A percentile compares a stretch with the other conserved stretches of the same genome.
Conservation (phyloP, 2,888 invertebrate species). For the Nomada flava region DNA sequence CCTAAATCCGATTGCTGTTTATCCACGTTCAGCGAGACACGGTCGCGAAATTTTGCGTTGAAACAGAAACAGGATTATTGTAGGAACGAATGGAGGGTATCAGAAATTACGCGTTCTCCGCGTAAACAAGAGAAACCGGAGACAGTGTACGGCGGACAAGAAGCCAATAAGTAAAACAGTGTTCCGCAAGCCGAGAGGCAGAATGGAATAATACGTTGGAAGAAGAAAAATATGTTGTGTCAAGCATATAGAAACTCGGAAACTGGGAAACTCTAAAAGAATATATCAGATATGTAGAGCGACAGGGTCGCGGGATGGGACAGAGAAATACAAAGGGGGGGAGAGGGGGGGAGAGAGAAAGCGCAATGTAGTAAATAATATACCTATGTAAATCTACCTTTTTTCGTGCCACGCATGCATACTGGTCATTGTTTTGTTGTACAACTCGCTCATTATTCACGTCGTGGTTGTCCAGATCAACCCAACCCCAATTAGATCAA, state of each 20-base stretch:
- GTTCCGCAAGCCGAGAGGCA: constrained; percentile 64
- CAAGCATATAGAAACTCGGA: too few species aligned
- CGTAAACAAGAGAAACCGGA: constrained; percentile 41
- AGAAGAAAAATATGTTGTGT: background rate
- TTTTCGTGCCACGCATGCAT: constrained; percentile 79
- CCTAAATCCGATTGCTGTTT: background rate
- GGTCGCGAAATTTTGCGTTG: background rate
- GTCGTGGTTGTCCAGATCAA: constrained; percentile 52
- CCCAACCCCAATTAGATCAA: constrained; percentile 56
- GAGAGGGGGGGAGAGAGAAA: constrained; percentile 46
- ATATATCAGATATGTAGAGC: background rate
- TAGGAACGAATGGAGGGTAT: background rate
- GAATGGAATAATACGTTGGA: background rate
- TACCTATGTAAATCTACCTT: constrained; percentile 76
- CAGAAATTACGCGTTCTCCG: constrained; percentile 5
- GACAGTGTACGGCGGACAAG: constrained; percentile 46
- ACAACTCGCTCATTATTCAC: constrained; percentile 48
- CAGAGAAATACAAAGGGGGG: background rate
- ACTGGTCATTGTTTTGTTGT: constrained; percentile 61
- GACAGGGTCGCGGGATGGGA: background rate
- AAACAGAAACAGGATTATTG: too few species aligned
- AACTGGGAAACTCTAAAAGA: background rate
- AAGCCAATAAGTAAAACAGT: constrained; percentile 52
- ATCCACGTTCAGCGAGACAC: background rate
- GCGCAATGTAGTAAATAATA: constrained; percentile 68